Evolutionary conservation across 2,888 invertebrate species (phyloP).

Genomic region (Tenthredo distinguenda): DNA sequence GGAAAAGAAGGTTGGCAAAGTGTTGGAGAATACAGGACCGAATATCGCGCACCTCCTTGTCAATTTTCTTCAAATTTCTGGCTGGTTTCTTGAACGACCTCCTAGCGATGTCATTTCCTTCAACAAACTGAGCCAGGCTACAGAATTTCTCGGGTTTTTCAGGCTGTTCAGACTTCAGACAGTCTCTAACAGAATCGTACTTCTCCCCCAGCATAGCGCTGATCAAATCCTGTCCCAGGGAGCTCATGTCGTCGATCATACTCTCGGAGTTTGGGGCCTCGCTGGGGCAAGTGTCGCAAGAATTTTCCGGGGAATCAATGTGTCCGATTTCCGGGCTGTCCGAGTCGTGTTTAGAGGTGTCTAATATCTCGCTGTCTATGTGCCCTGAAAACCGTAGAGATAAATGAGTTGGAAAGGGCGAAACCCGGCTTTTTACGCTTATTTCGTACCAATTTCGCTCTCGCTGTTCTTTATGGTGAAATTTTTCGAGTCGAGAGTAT

Average conservation of each 20-base stretch:
- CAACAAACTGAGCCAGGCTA: conserved; percentile 90
- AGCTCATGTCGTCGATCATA: conserved; percentile 89
- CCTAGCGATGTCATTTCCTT: conserved; percentile 90
- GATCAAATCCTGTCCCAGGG: conserved; percentile 84
- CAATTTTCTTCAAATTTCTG: conserved; percentile 47
- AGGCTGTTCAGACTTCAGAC: conserved; percentile 79
- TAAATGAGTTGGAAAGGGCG: conserved; percentile 49
- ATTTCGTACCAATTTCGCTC: conserved; percentile 73
- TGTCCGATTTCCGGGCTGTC: conserved; percentile 82
- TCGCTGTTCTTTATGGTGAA: conserved; percentile 71
- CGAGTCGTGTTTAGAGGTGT: conserved; percentile 69
- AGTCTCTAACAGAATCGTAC: conserved; percentile 82
- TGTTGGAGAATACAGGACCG: neutral
- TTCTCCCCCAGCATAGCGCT: conserved; percentile 85
- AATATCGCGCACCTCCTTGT: conserved; percentile 29
- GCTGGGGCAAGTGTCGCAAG: conserved; percentile 84
- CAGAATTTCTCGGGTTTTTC: conserved; percentile 85
- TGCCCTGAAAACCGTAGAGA: conserved; percentile 69
- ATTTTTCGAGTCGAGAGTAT: conserved; percentile 70
- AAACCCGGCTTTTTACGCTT: neutral
- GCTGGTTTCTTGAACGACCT: conserved; percentile 84
- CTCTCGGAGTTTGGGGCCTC: conserved; percentile 89
- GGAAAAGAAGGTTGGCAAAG: conserved; percentile 54
- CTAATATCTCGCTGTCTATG: conserved; percentile 74
- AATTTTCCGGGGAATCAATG: conserved; percentile 91